phyloP scores from a whole-genome alignment of 2,888 invertebrate species.

The Piscicola geometra region DNA sequence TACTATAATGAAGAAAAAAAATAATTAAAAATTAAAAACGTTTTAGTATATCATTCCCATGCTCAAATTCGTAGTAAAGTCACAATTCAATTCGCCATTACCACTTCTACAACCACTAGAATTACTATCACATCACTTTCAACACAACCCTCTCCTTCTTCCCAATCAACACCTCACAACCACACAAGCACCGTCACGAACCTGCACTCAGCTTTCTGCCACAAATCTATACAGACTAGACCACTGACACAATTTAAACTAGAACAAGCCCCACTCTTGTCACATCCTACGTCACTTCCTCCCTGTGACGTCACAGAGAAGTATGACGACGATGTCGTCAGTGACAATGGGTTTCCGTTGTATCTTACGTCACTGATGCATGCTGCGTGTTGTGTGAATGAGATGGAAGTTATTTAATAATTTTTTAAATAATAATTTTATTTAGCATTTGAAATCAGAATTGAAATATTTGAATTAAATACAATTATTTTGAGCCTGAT shows the following conservation, averaged over 20 bases:
- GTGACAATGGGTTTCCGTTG: conserved; percentile 25
- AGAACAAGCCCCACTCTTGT: conserved; percentile 32
- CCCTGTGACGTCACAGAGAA: conserved; percentile 3
- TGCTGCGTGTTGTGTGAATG: conserved; percentile 27
- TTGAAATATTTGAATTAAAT: too few relatives aligned
- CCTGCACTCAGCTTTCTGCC: conserved; percentile 35
- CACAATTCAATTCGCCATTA: too few relatives aligned
- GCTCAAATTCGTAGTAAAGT: too few relatives aligned
- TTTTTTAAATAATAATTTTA: not conserved
- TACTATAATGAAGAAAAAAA: too few relatives aligned
- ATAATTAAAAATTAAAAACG: too few relatives aligned
- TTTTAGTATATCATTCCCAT: too few relatives aligned
- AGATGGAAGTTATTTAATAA: not conserved
- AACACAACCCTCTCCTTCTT: too few relatives aligned
- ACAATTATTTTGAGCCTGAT: not conserved
- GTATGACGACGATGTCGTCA: not conserved
- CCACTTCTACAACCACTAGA: too few relatives aligned
- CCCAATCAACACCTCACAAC: too few relatives aligned
- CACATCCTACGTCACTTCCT: conserved; percentile 29
- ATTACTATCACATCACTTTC: too few relatives aligned
- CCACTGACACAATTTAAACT: conserved; percentile 43
- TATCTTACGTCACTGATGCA: conserved; percentile 38
- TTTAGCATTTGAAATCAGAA: too few relatives aligned
- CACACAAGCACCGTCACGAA: not conserved
- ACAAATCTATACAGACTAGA: conserved; percentile 36